Base-by-base conservation (phyloP, 2,113 vertebrate species). In the Pseudorhombus dupliciocellatus region DNA sequence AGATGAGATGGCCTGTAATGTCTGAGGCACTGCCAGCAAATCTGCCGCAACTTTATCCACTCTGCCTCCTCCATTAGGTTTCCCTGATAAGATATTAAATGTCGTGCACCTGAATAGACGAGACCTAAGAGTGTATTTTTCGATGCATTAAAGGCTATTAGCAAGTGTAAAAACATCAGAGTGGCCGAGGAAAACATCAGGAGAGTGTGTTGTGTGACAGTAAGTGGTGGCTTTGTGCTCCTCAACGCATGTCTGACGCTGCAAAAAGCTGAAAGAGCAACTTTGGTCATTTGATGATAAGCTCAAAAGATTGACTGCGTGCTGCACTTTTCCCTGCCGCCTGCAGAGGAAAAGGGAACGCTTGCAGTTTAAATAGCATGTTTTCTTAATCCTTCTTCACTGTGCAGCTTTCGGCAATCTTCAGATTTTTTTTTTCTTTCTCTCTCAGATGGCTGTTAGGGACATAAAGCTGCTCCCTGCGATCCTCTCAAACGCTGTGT, bases 371-470 rank as follows among this genome's bases (percentile, higher is more conserved):
- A 90, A 87, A 91, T 90, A 84, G 76, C 79, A 73, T 73, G 77
- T 85, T 91, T 88, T 77, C 77, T 84, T 90, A 92, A 91, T 90
- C 85, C 84, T 66, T 80, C 84, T 88, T 87, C 82, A 84, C 61
- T 84, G 77, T 77, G 75, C 80, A 66, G 73, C 87, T 72, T 66
- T 56, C 77, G 83, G 85, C 86, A 84, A 71, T 83, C 75, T 85
- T 86, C 42, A 76, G 67, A 88, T 57, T 21, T 48, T 50, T 55
- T 63, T 34, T 65, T 73, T 44, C 25, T 77, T 52, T 80, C 71
- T 79, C 70, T 77, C 79, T 79, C 56, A 53, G 48, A 82, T 62
- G 64, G 70, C 34, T 78, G 57, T 85, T 54, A 58, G 71, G 84
- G 85, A 84, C 83, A 88, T 63, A 84, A 89, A 89, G 65, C 80